Conservation (phyloP, 2,888 invertebrate species). For the Pterostichus niger region DNA sequence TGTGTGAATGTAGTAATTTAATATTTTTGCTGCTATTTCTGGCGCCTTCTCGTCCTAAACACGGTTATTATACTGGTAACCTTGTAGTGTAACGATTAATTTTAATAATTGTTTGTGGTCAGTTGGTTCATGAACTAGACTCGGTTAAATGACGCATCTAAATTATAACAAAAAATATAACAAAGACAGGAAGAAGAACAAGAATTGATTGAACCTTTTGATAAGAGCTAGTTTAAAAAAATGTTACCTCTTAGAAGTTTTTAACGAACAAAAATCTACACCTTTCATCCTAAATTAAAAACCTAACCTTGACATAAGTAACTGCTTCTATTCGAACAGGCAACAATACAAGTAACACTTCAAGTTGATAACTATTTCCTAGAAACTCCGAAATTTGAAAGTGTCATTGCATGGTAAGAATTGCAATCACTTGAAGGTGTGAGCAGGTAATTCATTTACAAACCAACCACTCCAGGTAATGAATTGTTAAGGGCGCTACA, state of each 20-base stretch:
- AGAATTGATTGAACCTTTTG: slow-evolving; percentile 41
- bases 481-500: slow-evolving; percentile 65
- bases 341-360: neutral
- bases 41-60: slow-evolving; percentile 30
- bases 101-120: slow-evolving; percentile 55
- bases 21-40: slow-evolving; percentile 24
- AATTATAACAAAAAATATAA: slow-evolving; percentile 54
- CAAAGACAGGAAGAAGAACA: slow-evolving; percentile 54
- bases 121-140: slow-evolving; percentile 52
- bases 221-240: slow-evolving; percentile 2
- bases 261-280: slow-evolving; percentile 9
- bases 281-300: slow-evolving; percentile 4
- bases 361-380: no score
- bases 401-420: neutral
- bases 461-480: slow-evolving; percentile 65
- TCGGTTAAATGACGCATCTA: slow-evolving; percentile 52
- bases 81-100: slow-evolving; percentile 38
- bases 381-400: neutral
- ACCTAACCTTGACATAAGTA: slow-evolving; percentile 7
- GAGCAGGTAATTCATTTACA: slow-evolving; percentile 60
- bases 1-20: neutral
- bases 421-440: slow-evolving; percentile 38
- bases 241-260: neutral
- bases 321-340: neutral
- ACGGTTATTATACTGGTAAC: slow-evolving; percentile 41